Base-by-base conservation (phyloP, 2,113 vertebrate genomes). In the Henicopernis longicauda region DNA sequence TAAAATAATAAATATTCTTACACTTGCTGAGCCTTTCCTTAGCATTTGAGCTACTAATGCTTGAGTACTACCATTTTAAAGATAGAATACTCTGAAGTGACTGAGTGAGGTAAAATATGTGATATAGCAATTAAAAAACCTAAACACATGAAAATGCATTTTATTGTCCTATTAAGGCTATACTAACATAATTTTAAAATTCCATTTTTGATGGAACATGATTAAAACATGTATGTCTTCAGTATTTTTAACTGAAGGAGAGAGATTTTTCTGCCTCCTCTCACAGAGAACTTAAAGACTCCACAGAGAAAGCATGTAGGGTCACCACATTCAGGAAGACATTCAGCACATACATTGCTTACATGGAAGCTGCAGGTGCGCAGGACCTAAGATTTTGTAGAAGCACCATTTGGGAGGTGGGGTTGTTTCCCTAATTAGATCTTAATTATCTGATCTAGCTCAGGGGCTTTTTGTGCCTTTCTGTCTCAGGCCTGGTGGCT, bases 401-500 rank as follows among this genome's bases (percentile, higher is more conserved):
- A 45, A 77, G 10, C 17, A 79, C 23, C 13, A 22, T 69, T 73
- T 52, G 32, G n/a, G 70, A 82, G 11, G 22, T 52, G 31, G 11
- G 4, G 5, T 82, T 69, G 16, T 84, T 95, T 84, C 32, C 25
- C 3, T 50, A 32, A 49, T 81, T 74, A 40, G 52, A 27, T 67
- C 23, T 90, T 90, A 91, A 83, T 93, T 88, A 63, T 38, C 32
- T 80, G 31, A 57, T 72, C n/a, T 59, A 31, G 38, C 32, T 72
- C 32, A 69, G 44, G 13, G 23, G 0, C 4, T 58, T 81, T 86
- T 62, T 66, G 4, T 84, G 38, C 42, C 17, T 78, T 78, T 80
- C 10, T 58, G 4, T 69, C 42, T 81, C 10, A 5, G 63, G 21
- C 12, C 16, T 86, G 2, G 0, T 58, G 47, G 14, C 26, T 73